Conservation (phyloP, 2,113 vertebrate genomes). For the Sinocyclocheilus anshuiensis region DNA sequence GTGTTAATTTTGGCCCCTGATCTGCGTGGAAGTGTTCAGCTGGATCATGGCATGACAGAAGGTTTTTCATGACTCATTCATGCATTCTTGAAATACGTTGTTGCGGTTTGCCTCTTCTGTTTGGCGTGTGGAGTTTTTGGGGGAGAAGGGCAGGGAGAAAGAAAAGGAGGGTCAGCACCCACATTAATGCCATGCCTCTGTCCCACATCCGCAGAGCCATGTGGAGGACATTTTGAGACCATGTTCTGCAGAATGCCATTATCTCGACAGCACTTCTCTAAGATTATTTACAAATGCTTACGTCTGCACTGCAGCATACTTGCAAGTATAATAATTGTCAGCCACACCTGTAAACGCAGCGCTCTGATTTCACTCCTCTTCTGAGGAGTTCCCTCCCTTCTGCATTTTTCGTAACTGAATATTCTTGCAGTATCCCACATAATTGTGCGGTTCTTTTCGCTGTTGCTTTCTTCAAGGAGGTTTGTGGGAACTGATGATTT, state of each 20-base stretch:
- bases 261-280: constrained; percentile 3
- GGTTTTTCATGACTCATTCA: constrained; percentile 26
- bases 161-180: constrained; percentile 36
- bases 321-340: not conserved
- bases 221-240: constrained; percentile 38
- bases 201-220: constrained; percentile 39
- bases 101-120: constrained; percentile 22
- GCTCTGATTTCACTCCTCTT: constrained; percentile 28
- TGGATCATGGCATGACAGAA: constrained; percentile 7
- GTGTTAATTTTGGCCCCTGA: not conserved
- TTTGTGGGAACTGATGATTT: constrained; percentile 6
- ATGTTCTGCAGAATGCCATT: constrained; percentile 21
- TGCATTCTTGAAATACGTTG: constrained; percentile 12
- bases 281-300: constrained; percentile 35
- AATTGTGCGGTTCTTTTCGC: not conserved
- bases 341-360: constrained; percentile 43
- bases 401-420: constrained; percentile 35
- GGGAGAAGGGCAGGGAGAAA: not conserved
- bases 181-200: constrained; percentile 13
- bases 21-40: not conserved
- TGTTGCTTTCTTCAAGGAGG: not conserved
- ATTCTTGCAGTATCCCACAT: not conserved
- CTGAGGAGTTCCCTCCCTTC: not conserved
- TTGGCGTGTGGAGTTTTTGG: not conserved
- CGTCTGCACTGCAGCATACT: constrained; percentile 2